Evolutionary conservation across 1,140 invertebrate genomes (phyloP), one percentile per base, ranked within the genome.

Genomic region (Spodoptera frugiperda): DNA sequence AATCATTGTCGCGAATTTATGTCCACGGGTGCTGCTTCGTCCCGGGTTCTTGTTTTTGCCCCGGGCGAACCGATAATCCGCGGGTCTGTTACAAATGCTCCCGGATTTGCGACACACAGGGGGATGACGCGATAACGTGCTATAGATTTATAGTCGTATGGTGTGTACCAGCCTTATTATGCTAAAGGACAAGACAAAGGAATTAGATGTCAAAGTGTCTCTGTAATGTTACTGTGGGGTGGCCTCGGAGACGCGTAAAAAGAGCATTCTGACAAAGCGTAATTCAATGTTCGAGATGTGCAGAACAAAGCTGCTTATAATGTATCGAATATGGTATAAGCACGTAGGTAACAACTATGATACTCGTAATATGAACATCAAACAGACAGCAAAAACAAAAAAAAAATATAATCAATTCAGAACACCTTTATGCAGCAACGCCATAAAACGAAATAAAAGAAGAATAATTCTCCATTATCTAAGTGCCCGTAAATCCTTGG

Each of bases 1-100:
- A 84, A 84, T 84, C 83, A 84, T 84, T 81, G 76, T 44, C 57
- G 78, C 39, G 73, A 84, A 84, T 82, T 82, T 82, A 84, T 78
- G 71, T 80, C 67, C 73, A 67, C 57, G 78, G 65, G 55, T 72
- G 39, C 19, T 65, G 53, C 49, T 57, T 75, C 59, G 67, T 25
- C 25, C 39, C 59, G 74, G 76, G 80, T 54, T 61, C 76, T 75
- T 68, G 82, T 85, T 85, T 85, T 85, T 85, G 84, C 84, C 84
- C 71, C 33, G 71, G 84, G 80, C 79, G n/a, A 19, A 46, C 76
- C 78, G 84, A 82, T 84, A 86, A 86, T 86, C 84, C 84, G 21
- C 78, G 57, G 82, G 75, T 59, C 76, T 39, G 78, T 79, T 76
- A 83, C 81, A 81, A 82, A 84, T 82, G 78, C 77, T 59, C 33